Percentiles rank a stretch among this genome's conserved stretches.
Conservation (phyloP, 1,140 invertebrate species). For the Drosophila willistoni region DNA sequence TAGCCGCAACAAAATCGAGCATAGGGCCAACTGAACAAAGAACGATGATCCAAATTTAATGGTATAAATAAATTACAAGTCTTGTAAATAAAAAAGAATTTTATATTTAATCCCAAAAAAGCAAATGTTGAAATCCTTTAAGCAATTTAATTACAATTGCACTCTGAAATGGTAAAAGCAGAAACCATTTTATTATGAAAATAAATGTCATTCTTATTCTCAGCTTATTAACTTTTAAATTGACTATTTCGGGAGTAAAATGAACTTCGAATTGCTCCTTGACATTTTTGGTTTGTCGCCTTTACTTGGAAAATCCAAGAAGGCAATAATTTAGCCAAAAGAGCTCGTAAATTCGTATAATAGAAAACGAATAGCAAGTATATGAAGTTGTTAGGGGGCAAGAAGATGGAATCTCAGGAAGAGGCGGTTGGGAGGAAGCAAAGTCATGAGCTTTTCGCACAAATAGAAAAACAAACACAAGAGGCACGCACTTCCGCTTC, state of each 20-base stretch:
- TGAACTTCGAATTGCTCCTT: slow-evolving; percentile 22
- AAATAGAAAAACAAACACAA: slow-evolving; percentile 48
- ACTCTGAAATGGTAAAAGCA: not conserved
- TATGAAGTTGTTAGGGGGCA: not conserved
- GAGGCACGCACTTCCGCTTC: slow-evolving; percentile 62
- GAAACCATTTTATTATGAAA: not conserved
- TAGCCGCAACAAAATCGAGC: no score
- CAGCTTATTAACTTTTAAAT: slow-evolving; percentile 55
- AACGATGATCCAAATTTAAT: no score
- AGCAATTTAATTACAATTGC: not conserved
- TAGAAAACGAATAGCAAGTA: slow-evolving; percentile 43
- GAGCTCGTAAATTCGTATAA: slow-evolving; percentile 64
- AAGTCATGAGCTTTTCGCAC: slow-evolving; percentile 41
- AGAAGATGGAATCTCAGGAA: no score
- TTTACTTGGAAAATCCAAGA: slow-evolving; percentile 45
- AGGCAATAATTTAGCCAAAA: slow-evolving; percentile 59
- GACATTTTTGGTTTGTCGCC: slow-evolving; percentile 14
- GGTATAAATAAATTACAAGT: no score
- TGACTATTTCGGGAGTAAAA: slow-evolving; percentile 43
- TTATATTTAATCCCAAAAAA: no score
- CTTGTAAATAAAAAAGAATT: no score
- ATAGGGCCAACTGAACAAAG: no score
- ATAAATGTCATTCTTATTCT: slow-evolving; percentile 57
- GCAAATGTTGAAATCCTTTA: no score
- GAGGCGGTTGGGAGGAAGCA: not conserved